Evolutionary conservation across 2,888 invertebrate genomes (phyloP), one percentile per base, ranked within the genome.

Genomic region (Digitonthophagus gazella): DNA sequence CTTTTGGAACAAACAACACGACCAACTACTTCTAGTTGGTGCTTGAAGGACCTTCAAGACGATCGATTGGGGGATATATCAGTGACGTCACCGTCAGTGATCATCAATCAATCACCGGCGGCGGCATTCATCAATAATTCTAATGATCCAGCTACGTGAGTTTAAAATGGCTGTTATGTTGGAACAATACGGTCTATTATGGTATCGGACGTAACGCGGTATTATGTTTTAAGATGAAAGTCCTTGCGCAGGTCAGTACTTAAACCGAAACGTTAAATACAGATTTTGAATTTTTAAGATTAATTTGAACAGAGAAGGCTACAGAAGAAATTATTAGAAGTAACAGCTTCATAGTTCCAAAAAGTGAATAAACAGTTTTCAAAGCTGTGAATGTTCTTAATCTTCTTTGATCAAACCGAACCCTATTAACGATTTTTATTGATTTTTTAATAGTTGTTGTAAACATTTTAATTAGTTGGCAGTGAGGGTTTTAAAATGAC

Each of bases 161-260:
- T 80, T 79, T 80, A 80, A 80, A 80, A 80, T 80, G 81, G 78
- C 78, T 80, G 78, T 80, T 80, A 78, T 79, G 76, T 75, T 77
- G 76, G 81, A 81, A 81, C 80, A 81, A 81, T 81, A 79, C 77
- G 77, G 73, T 76, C 79, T 78, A 81, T 81, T 81, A 80, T 80
- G 73, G 74, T 58, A 67, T 69, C 19, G 56, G 55, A 69, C 72
- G 71, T 74, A 73, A 76, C 76, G 74, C 76, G 74, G 76, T 76
- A 76, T 76, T 75, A 73, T 69, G 73, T 74, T 74, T 74, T 73
- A 75, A 75, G 76, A 75, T 74, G 58, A 22, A 64, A 57, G 20
- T 65, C 22, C 15, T 3, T 28, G 55, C 58, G 58, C 67, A 67
- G 69, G 69, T 64, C 67, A 63, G 67, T 58, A 65, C 63, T 65